Evolutionary conservation across 1,140 invertebrate genomes (phyloP).

Genomic region (Chironomus striatipennis): DNA sequence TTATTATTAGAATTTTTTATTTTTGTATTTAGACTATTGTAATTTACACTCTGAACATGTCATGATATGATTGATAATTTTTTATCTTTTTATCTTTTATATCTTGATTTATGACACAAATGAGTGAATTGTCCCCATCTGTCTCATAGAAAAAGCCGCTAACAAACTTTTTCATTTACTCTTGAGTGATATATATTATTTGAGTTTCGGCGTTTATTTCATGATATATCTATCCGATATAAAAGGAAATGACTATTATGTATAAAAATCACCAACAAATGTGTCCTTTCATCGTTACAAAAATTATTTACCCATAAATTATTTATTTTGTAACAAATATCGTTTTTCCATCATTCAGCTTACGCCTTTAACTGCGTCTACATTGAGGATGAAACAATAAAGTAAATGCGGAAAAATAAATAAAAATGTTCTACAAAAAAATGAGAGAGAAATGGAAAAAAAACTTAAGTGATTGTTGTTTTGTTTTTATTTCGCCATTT

Average conservation of each 20-base stretch:
- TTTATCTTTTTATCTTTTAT: too few species aligned
- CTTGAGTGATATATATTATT: constrained; percentile 18
- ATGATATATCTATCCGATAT: background rate
- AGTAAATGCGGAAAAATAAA: constrained; percentile 13
- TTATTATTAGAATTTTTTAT: too few species aligned
- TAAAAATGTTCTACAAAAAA: background rate
- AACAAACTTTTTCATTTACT: constrained; percentile 12
- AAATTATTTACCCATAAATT: background rate
- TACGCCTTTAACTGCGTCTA: background rate
- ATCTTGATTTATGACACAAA: background rate
- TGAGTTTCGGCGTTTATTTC: constrained; percentile 1
- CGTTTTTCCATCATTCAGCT: background rate
- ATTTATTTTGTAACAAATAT: background rate
- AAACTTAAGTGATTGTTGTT: constrained; percentile 17
- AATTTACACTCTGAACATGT: too few species aligned
- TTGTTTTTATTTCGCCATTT: constrained; percentile 16
- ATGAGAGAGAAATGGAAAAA: background rate
- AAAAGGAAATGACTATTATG: background rate
- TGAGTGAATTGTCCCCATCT: background rate
- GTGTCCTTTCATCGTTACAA: background rate
- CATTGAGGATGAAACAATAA: background rate
- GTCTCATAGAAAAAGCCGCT: background rate
- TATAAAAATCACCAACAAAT: background rate
- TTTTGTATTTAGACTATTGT: too few species aligned
- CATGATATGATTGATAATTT: too few species aligned